A percentile compares a stretch with the other conserved stretches of the same genome.
phyloP scores from a whole-genome alignment of 2,113 vertebrate species.

The Copsychus sechellarum region DNA sequence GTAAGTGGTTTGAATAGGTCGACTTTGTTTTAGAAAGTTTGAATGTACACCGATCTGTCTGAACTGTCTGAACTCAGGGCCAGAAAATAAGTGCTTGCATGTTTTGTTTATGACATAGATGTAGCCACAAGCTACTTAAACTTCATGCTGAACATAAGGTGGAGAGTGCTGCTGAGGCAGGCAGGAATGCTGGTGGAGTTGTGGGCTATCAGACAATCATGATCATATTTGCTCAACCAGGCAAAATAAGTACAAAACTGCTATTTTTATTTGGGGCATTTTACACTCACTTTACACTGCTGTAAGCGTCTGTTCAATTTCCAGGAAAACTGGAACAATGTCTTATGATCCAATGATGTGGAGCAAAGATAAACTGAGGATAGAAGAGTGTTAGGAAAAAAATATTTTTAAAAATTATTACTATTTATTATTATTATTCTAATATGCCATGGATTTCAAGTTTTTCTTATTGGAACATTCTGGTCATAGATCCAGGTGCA shows the following conservation, averaged over 20 bases:
- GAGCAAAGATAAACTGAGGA: background rate
- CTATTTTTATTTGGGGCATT: slow-evolving; percentile 8
- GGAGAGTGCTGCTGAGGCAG: background rate
- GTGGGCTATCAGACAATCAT: background rate
- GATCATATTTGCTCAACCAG: background rate
- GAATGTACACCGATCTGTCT: background rate
- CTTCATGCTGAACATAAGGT: background rate
- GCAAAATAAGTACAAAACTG: slow-evolving; percentile 6
- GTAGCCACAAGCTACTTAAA: background rate
- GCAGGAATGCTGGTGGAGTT: background rate
- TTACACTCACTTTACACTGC: background rate
- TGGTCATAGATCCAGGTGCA: background rate
- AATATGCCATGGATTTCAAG: background rate
- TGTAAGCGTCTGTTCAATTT: background rate
- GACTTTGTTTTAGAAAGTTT: background rate
- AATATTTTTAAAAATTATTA: rapidly evolving
- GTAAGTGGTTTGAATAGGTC: background rate
- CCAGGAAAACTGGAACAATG: background rate
- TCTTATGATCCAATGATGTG: background rate
- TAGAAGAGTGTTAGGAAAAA: background rate
- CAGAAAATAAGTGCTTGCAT: background rate
- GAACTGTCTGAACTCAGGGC: background rate
- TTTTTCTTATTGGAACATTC: background rate
- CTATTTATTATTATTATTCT: background rate
- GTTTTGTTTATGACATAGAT: background rate